Evolutionary conservation across 2,888 invertebrate genomes (phyloP).

Genomic region (Epinotia brunnichana): DNA sequence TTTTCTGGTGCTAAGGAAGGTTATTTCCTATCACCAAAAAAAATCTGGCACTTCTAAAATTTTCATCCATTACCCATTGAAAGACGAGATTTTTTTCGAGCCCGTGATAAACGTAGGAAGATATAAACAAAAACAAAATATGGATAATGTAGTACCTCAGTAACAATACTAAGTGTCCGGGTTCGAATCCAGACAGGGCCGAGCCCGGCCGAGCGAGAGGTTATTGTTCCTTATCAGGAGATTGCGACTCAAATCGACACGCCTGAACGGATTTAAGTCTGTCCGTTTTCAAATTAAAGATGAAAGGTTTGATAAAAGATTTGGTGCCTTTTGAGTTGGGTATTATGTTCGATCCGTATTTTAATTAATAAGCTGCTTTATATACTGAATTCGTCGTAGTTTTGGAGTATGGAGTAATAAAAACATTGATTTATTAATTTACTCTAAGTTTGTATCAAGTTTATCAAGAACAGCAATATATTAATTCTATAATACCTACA

Average conservation of each 20-base stretch:
- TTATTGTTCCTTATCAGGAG: conserved; percentile 9
- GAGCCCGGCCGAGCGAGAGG: conserved; percentile 6
- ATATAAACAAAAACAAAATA: too few species aligned
- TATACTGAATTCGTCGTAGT: background rate
- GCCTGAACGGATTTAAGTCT: conserved; percentile 17
- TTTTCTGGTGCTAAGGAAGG: too few species aligned
- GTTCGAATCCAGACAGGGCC: conserved; percentile 11
- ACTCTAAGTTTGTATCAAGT: too few species aligned
- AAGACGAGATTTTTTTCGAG: too few species aligned
- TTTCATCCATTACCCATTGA: too few species aligned
- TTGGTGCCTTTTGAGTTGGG: background rate
- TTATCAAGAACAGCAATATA: too few species aligned
- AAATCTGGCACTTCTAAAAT: too few species aligned
- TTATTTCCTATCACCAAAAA: too few species aligned
- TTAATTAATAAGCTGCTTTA: background rate
- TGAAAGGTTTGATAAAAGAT: conserved; percentile 8
- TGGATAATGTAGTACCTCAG: background rate
- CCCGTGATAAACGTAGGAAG: too few species aligned
- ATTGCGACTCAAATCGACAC: background rate
- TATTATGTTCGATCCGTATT: background rate
- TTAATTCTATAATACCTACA: too few species aligned
- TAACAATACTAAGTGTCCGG: conserved; percentile 3
- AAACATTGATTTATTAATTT: too few species aligned
- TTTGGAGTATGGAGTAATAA: too few species aligned
- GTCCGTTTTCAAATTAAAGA: conserved; percentile 21